Evolutionary conservation across 2,797 vertebrate species (phyloP).

Genomic region (Fundulus diaphanus): DNA sequence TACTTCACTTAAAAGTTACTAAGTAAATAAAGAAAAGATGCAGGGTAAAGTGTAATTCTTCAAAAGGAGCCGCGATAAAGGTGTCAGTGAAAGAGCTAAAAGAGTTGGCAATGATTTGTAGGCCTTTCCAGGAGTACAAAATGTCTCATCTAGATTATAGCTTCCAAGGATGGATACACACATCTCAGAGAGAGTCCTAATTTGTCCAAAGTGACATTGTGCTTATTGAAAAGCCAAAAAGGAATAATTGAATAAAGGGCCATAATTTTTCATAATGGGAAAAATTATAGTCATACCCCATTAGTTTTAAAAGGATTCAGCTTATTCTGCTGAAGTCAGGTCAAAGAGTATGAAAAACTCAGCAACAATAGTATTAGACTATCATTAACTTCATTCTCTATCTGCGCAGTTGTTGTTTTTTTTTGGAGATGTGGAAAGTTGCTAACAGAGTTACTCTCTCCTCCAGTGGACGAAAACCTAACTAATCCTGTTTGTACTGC

Average conservation of each 20-base stretch:
- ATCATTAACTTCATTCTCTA: background rate
- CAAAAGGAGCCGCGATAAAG: constrained; percentile 28
- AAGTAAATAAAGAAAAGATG: constrained; percentile 17
- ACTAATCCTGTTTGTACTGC: background rate
- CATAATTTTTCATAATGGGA: background rate
- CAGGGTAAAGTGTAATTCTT: constrained; percentile 29
- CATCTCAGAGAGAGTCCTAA: constrained; percentile 36
- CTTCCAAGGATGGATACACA: constrained; percentile 27
- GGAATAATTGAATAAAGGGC: background rate
- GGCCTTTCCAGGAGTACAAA: constrained; percentile 30
- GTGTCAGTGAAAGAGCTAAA: constrained; percentile 24
- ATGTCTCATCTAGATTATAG: constrained; percentile 36
- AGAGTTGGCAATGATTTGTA: constrained; percentile 30
- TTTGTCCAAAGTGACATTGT: constrained; percentile 16
- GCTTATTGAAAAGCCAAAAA: constrained; percentile 12
- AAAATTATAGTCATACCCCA: background rate
- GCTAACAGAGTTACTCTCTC: background rate
- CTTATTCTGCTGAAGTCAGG: background rate
- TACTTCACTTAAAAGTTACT: constrained; percentile 29
- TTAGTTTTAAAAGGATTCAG: background rate
- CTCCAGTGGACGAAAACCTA: background rate
- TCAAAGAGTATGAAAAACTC: background rate
- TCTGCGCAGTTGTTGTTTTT: background rate
- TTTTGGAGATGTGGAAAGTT: background rate
- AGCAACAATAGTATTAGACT: background rate